A percentile compares a stretch with the other conserved stretches of the same genome.
phyloP scores from a whole-genome alignment of 2,888 invertebrate species.

The Cheiracanthium punctorium region DNA sequence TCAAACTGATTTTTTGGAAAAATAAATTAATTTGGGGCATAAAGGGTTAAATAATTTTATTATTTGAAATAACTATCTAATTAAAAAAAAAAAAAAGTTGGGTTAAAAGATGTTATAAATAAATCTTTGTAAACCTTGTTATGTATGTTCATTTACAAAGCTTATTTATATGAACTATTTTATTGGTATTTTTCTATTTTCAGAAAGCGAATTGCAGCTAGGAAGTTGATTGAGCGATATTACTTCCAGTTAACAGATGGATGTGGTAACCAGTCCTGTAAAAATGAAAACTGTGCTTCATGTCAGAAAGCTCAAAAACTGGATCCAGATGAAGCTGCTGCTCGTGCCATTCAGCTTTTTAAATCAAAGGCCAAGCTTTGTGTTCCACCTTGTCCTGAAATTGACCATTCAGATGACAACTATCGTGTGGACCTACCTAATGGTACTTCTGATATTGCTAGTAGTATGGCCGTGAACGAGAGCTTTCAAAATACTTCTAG shows the following conservation, averaged over 20 bases:
- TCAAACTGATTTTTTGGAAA: too few species aligned
- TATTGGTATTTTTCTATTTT: constrained; percentile 17
- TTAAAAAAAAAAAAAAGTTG: neutral
- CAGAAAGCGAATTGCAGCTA: constrained; percentile 80
- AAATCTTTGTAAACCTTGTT: neutral
- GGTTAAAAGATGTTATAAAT: too few species aligned
- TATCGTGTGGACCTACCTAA: constrained; percentile 36
- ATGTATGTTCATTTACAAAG: neutral
- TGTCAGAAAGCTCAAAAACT: constrained; percentile 88
- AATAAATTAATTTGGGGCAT: too few species aligned
- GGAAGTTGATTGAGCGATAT: constrained; percentile 91
- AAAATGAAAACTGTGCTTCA: constrained; percentile 91
- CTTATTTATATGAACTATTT: neutral
- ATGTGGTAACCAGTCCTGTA: constrained; percentile 91
- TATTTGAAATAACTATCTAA: neutral
- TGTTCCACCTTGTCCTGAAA: constrained; percentile 75
- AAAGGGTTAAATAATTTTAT: too few species aligned
- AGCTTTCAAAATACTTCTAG: neutral
- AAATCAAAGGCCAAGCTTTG: constrained; percentile 89
- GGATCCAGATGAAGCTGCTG: constrained; percentile 92
- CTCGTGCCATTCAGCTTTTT: constrained; percentile 89
- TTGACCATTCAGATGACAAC: constrained; percentile 20
- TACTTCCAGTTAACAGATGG: constrained; percentile 94
- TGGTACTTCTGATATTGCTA: constrained; percentile 36
- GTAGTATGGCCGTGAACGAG: constrained; percentile 6